These are phyloP conservation scores for Xylota segnis DNA, from an alignment of 2,888 invertebrate genomes.

Conservation along the genomic window DNA sequence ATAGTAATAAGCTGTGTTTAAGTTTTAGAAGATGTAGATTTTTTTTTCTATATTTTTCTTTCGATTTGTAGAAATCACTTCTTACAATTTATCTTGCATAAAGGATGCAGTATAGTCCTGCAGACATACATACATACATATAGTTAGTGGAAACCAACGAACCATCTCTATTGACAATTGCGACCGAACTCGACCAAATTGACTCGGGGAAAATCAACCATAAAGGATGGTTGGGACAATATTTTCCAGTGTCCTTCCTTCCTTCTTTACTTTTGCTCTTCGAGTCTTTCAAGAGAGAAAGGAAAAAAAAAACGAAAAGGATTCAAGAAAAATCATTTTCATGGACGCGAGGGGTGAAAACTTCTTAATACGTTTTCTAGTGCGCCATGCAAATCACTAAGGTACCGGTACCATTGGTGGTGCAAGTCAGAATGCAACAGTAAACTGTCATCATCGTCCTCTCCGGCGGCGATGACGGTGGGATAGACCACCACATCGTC, in stretches of 20 bases:
- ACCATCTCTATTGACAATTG: conserved; percentile 65
- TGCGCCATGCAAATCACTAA: conserved; percentile 61
- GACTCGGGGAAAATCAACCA: conserved; percentile 67
- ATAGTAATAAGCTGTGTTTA: conserved; percentile 65
- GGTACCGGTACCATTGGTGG: conserved; percentile 12
- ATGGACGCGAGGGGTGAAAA: conserved; percentile 23
- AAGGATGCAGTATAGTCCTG: conserved; percentile 14
- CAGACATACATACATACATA: neutral
- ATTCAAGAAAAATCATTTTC: conserved; percentile 42
- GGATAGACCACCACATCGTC: conserved; percentile 40
- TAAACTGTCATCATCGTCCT: conserved; percentile 62
- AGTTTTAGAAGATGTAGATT: conserved; percentile 27
- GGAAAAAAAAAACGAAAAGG: neutral
- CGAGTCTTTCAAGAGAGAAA: neutral
- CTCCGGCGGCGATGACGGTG: conserved; percentile 22
- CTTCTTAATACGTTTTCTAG: conserved; percentile 59
- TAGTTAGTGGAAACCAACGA: conserved; percentile 20
- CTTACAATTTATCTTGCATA: conserved; percentile 45
- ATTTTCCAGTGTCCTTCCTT: conserved; percentile 45
- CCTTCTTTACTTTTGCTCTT: neutral
- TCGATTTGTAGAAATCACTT: conserved; percentile 48
- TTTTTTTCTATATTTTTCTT: neutral
- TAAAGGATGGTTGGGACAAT: conserved; percentile 49
- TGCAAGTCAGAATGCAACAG: conserved; percentile 56
- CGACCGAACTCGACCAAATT: conserved; percentile 59